phyloP scores from a whole-genome alignment of 2,888 invertebrate genomes.

The Protonemura montana region DNA sequence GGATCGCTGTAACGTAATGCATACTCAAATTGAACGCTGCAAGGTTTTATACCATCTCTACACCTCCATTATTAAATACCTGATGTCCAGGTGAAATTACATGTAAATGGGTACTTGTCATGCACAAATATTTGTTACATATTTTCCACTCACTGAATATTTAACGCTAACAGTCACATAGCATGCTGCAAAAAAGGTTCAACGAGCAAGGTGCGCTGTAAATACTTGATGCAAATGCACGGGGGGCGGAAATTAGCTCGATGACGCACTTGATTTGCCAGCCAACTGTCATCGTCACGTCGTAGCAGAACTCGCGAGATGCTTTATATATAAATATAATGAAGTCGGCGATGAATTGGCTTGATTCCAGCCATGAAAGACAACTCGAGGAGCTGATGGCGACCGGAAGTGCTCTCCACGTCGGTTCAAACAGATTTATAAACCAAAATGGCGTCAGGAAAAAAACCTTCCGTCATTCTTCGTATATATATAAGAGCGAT shows the following conservation, averaged over 20 bases:
- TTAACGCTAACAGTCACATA: neutral
- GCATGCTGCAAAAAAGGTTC: neutral
- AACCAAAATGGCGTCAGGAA: neutral
- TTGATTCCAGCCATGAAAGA: neutral
- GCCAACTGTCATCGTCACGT: neutral
- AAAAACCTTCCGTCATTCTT: neutral
- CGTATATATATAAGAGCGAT: neutral
- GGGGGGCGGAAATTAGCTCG: neutral
- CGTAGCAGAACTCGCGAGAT: neutral
- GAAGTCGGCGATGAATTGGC: conserved; percentile 19
- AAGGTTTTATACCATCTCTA: neutral
- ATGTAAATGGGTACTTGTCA: neutral
- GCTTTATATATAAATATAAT: neutral
- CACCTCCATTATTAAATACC: neutral
- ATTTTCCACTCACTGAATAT: neutral
- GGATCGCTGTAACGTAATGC: neutral
- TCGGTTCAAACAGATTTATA: conserved; percentile 30
- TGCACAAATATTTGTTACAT: neutral
- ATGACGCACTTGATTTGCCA: neutral
- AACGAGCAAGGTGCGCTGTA: neutral
- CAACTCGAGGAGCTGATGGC: conserved; percentile 19
- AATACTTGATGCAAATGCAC: neutral
- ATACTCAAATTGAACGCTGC: neutral
- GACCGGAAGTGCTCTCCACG: conserved; percentile 15
- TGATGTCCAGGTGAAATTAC: neutral